phyloP scores from a whole-genome alignment of 2,797 vertebrate genomes.

The Tragopan temminckii region DNA sequence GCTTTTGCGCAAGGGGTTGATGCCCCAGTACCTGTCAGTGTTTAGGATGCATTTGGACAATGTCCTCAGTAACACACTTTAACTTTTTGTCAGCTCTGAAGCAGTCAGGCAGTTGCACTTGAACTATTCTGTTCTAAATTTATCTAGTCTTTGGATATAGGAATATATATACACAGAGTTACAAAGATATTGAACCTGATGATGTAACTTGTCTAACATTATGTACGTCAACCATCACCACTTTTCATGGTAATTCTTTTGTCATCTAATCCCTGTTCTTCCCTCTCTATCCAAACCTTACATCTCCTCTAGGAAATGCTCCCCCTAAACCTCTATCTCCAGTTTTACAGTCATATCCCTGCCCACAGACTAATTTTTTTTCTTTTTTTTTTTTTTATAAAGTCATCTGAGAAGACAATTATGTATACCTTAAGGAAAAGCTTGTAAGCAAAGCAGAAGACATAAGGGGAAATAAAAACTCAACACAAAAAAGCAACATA shows the following conservation, averaged over 20 bases:
- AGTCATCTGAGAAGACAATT: background rate
- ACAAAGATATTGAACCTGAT: background rate
- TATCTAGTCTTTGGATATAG: background rate
- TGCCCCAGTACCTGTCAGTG: background rate
- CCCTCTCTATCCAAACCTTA: background rate
- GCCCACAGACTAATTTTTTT: background rate
- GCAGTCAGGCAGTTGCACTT: too few relatives aligned
- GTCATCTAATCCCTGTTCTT: background rate
- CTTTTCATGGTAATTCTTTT: background rate
- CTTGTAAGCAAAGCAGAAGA: background rate
- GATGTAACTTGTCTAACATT: background rate
- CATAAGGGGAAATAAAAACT: accelerated
- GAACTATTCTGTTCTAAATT: background rate
- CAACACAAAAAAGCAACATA: accelerated
- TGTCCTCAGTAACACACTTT: too few relatives aligned
- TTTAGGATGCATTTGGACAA: too few relatives aligned
- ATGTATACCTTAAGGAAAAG: background rate
- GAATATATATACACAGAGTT: background rate
- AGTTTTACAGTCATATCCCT: background rate
- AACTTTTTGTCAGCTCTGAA: too few relatives aligned
- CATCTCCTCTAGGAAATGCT: background rate
- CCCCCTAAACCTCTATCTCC: background rate
- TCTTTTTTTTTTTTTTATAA: too few relatives aligned
- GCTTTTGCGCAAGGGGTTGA: background rate
- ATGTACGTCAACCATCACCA: background rate